Evolutionary conservation across 2,113 vertebrate species (phyloP).

Genomic region (Scomber scombrus): DNA sequence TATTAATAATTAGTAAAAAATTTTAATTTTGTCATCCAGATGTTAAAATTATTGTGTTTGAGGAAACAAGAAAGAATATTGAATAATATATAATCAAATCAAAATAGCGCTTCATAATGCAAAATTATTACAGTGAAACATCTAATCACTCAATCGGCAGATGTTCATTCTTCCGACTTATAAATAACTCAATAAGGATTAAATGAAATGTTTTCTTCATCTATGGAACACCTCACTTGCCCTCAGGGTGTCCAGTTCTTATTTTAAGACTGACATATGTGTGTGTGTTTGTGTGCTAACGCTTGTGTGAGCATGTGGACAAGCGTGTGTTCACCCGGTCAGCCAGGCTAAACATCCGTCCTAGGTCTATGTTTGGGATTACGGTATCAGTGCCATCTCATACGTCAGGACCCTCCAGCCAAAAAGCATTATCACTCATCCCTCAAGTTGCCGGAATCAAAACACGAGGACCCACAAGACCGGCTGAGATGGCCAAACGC

Average conservation of each 20-base stretch:
- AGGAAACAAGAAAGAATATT: too few species aligned
- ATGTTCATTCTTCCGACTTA: background rate
- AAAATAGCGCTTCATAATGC: background rate
- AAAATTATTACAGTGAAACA: conserved; percentile 27
- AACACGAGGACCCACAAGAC: conserved; percentile 44
- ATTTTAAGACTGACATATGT: conserved; percentile 30
- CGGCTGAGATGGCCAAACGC: conserved; percentile 33
- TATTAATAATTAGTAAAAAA: background rate
- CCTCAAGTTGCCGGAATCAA: conserved; percentile 39
- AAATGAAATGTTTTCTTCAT: background rate
- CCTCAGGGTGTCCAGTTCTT: background rate
- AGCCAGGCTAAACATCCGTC: conserved; percentile 57
- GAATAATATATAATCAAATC: too few species aligned
- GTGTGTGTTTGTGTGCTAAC: background rate
- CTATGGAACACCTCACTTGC: background rate
- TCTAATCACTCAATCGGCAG: background rate
- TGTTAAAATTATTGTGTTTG: too few species aligned
- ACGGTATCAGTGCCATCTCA: conserved; percentile 49
- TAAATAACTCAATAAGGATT: conserved; percentile 11
- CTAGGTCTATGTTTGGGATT: conserved; percentile 52
- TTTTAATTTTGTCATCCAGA: too few species aligned
- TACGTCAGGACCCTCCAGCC: conserved; percentile 53
- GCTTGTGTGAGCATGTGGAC: conserved; percentile 34
- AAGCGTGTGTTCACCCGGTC: conserved; percentile 11
- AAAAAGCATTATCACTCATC: conserved; percentile 39